phyloP scores from a whole-genome alignment of 2,888 invertebrate species.

The Polymixis lichenea region DNA sequence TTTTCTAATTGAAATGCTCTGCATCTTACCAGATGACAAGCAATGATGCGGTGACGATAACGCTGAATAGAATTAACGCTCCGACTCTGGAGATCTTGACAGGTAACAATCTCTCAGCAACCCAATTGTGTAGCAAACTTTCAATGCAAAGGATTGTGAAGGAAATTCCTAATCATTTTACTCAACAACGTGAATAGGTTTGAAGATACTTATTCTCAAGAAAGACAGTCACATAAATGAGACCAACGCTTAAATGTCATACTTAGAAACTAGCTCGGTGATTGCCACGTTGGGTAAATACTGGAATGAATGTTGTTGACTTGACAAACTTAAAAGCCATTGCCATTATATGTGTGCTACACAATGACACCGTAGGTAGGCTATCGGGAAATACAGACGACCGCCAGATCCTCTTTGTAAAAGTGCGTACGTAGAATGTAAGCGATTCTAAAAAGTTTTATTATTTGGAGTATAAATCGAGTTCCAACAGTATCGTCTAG shows the following conservation, averaged over 20 bases:
- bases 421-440: background rate
- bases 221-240: too few relatives aligned
- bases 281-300: too few relatives aligned
- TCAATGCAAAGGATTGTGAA: background rate
- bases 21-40: background rate
- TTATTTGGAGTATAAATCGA: constrained; percentile 21
- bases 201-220: background rate
- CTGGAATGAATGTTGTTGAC: background rate
- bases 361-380: background rate
- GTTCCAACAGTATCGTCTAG: constrained; percentile 35
- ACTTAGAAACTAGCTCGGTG: too few relatives aligned
- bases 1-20: background rate
- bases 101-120: background rate
- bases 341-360: background rate
- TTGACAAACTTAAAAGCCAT: background rate
- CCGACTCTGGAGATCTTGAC: background rate
- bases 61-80: background rate
- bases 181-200: too few relatives aligned
- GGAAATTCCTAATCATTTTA: background rate
- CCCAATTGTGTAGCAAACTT: background rate
- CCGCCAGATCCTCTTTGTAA: background rate
- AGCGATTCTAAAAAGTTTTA: background rate
- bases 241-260: too few relatives aligned
- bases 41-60: too few relatives aligned
- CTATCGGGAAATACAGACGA: background rate